phyloP scores from a whole-genome alignment of 2,797 vertebrate species.

The Chaunax sp. region DNA sequence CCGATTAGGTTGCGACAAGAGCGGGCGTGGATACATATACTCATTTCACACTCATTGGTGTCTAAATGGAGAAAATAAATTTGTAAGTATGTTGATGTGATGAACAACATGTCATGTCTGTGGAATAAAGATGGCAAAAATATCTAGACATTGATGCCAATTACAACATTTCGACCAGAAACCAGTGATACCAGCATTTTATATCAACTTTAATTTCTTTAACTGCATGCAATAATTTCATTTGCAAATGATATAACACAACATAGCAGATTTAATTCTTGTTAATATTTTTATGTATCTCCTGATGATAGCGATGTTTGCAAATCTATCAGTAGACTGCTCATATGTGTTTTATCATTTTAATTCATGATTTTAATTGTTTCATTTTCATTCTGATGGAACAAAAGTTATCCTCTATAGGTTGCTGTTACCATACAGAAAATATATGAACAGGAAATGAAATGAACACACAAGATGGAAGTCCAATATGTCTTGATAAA shows the following conservation, averaged over 20 bases:
- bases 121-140: too few relatives aligned
- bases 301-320: too few relatives aligned
- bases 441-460: not conserved
- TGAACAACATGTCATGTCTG: not conserved
- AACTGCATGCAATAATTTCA: too few relatives aligned
- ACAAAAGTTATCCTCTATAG: not conserved
- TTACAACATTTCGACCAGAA: too few relatives aligned
- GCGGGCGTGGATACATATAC: constrained; percentile 81
- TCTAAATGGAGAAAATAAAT: constrained; percentile 66
- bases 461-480: not conserved
- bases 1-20: constrained; percentile 87
- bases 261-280: not conserved
- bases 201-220: not conserved
- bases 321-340: too few relatives aligned
- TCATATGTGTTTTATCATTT: not conserved
- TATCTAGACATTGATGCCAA: too few relatives aligned
- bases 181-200: not conserved
- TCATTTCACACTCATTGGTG: constrained; percentile 84
- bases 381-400: not conserved
- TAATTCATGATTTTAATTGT: not conserved
- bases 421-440: not conserved
- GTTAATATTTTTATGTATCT: too few relatives aligned
- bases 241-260: not conserved
- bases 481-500: not conserved
- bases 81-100: not conserved